Evolutionary conservation across 2,797 vertebrate species (phyloP).

Genomic region (Cichlasoma orientale): DNA sequence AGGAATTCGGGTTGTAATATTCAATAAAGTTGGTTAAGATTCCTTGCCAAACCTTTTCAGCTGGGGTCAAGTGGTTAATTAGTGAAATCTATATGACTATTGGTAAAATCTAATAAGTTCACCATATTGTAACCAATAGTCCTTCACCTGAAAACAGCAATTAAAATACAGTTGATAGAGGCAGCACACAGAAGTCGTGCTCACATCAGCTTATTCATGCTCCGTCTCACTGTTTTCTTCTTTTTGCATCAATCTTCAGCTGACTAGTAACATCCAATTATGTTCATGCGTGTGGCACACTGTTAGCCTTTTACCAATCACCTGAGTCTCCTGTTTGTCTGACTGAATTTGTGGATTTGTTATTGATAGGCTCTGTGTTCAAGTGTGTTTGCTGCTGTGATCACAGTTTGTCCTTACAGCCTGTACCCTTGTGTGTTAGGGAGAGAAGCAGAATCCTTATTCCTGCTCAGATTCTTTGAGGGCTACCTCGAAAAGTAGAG

Average conservation of each 20-base stretch:
- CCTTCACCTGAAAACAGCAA: not conserved
- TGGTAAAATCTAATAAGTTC: too few species aligned
- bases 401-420: not conserved
- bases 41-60: not conserved
- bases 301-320: not conserved
- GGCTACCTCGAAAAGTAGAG: constrained; percentile 1
- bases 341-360: not conserved
- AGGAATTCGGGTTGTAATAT: not conserved
- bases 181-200: not conserved
- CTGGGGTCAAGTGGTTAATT: too few species aligned
- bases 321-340: not conserved
- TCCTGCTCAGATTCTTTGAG: not conserved
- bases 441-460: not conserved
- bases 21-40: not conserved
- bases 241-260: not conserved
- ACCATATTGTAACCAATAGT: too few species aligned
- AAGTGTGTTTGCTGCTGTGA: constrained; percentile 3
- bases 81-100: too few species aligned
- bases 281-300: not conserved
- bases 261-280: not conserved
- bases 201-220: not conserved
- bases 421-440: not conserved
- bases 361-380: not conserved
- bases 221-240: not conserved
- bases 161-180: not conserved